A percentile compares a stretch with the other conserved stretches of the same genome.
Conservation (phyloP, 2,797 vertebrate genomes). For the Sandelia bainsii region DNA sequence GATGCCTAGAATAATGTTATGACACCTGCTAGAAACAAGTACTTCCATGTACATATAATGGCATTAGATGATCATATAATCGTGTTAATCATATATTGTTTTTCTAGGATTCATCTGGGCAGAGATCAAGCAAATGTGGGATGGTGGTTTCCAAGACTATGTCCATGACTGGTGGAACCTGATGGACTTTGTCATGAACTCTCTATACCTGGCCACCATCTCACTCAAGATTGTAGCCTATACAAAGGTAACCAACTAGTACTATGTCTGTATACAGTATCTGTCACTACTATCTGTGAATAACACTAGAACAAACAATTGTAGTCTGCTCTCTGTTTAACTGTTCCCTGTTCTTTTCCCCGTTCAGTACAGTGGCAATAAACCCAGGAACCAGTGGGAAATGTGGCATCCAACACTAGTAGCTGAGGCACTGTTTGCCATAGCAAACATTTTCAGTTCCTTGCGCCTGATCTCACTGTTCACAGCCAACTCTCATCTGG, state of each 20-base stretch:
- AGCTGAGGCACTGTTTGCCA: slow-evolving; percentile 97
- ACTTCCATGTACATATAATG: background rate
- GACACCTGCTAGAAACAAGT: background rate
- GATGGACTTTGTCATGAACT: slow-evolving; percentile 99
- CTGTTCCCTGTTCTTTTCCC: background rate
- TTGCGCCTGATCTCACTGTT: slow-evolving; percentile 97
- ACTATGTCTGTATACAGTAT: background rate
- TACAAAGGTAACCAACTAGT: slow-evolving; percentile 88
- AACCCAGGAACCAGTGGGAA: slow-evolving; percentile 90
- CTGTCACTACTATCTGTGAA: background rate
- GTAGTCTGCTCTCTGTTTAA: background rate
- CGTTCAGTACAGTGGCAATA: slow-evolving; percentile 89
- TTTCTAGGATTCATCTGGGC: slow-evolving; percentile 97
- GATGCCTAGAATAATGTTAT: background rate
- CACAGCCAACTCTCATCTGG: slow-evolving; percentile 98
- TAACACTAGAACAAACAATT: background rate
- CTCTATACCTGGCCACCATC: slow-evolving; percentile 97
- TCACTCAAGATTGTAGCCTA: slow-evolving; percentile 97
- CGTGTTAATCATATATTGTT: slow-evolving; percentile 2
- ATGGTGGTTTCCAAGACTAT: slow-evolving; percentile 98
- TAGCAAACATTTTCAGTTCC: slow-evolving; percentile 98
- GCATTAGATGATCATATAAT: background rate
- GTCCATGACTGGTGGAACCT: slow-evolving; percentile 99
- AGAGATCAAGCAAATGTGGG: slow-evolving; percentile 99
- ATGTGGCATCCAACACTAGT: slow-evolving; percentile 98